phyloP scores from a whole-genome alignment of 2,888 invertebrate species.

The Crioceris asparagi region DNA sequence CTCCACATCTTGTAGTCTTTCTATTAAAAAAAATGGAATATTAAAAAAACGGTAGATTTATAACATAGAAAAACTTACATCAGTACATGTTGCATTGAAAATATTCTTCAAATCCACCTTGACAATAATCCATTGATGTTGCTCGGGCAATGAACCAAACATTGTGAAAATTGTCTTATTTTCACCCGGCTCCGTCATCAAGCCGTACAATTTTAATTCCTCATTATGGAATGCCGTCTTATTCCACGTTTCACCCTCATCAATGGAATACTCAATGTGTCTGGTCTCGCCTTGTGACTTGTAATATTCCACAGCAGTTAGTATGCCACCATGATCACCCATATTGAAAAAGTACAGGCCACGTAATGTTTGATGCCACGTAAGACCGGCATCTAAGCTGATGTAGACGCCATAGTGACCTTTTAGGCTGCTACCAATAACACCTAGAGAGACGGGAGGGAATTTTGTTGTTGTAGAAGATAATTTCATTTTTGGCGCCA shows the following conservation, averaged over 20 bases:
- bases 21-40: slow-evolving; percentile 31
- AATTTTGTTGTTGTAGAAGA: not conserved
- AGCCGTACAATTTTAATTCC: slow-evolving; percentile 72
- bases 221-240: slow-evolving; percentile 56
- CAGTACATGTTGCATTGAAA: slow-evolving; percentile 36
- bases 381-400: slow-evolving; percentile 65
- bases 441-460: slow-evolving; percentile 45
- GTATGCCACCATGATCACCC: slow-evolving; percentile 83
- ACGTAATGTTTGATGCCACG: slow-evolving; percentile 64
- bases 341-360: slow-evolving; percentile 79
- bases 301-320: slow-evolving; percentile 76
- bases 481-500: too few species aligned
- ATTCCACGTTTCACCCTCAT: slow-evolving; percentile 77
- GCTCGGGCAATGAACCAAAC: slow-evolving; percentile 71
- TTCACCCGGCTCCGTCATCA: slow-evolving; percentile 92
- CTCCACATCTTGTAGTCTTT: slow-evolving; percentile 86
- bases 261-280: slow-evolving; percentile 71
- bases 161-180: slow-evolving; percentile 85
- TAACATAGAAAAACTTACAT: slow-evolving; percentile 21
- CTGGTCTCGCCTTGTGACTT: slow-evolving; percentile 66
- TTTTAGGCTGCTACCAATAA: slow-evolving; percentile 65
- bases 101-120: slow-evolving; percentile 50
- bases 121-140: slow-evolving; percentile 82
- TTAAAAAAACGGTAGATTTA: not conserved
- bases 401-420: slow-evolving; percentile 72